Evolutionary conservation across 2,113 vertebrate genomes (phyloP), one percentile per base, ranked within the genome.

Genomic region (Dryoscopus gambensis): DNA sequence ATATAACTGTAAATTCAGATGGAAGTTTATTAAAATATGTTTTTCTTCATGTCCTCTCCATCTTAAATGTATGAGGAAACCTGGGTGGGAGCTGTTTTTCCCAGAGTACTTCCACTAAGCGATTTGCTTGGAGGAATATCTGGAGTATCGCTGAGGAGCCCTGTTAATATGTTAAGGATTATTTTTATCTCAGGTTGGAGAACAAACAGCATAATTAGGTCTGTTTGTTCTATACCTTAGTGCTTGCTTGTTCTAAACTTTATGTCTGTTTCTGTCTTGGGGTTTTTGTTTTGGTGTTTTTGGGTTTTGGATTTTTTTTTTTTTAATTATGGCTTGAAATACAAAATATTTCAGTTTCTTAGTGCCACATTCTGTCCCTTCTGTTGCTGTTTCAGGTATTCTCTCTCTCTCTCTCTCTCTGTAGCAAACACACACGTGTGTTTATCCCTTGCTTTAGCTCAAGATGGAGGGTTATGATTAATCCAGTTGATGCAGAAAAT

Each of bases 401-500:
- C 7, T 35, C 13, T 49, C 2, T 35, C n/a, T n/a, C n/a, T n/a
- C 2, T 35, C 27, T 57, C 10, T 23, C 15, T 57, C 6, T n/a
- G 10, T 12, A 6, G 30, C 30, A 46, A 19, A 22, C 37, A 21
- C 40, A 13, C 17, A 7, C 7, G 4, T 13, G 13, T 22, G 46
- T 17, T 21, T 19, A 1, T 95, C 68, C 93, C 95, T 76, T 82
- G 64, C 89, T 90, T 65, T 47, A 65, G 96, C 97, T 94, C 96
- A 97, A 98, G 97, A 97, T 98, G 97, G 98, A 98, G 97, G 97
- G 91, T 83, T 97, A 37, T 89, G 97, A 92, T 97, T 77, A 97
- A 97, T 97, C 86, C 94, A 95, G 96, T 94, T 80, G 98, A 92
- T 46, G 94, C 97, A 98, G 98, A 95, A 98, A 98, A 98, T 97